Evolutionary conservation across 2,888 invertebrate species (phyloP), one percentile per base, ranked within the genome.

Genomic region (Caenorhabditis sp.): DNA sequence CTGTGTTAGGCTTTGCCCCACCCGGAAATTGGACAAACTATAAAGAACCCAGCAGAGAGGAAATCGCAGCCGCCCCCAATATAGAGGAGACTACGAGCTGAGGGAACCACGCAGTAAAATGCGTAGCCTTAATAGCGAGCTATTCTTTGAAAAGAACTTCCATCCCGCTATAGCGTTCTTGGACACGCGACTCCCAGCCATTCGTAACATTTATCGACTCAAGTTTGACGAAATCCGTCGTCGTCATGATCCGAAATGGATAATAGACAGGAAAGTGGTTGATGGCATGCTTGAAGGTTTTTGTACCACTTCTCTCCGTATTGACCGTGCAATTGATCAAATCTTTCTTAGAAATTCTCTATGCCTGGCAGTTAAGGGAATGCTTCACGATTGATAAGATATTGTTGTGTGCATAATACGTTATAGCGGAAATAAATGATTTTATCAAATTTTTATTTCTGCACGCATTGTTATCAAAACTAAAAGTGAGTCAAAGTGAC

Each of bases 131-230:
- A 64, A 83, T 58, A 83, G 80, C 68, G 8, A 18, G 1, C 47
- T 13, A 2, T 71, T 80, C 11, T 71, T 70, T n/a, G 83, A 83
- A 64, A 32, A 83, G 5, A 83, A 76, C 55, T 32, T 83, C 6
- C 15, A 22, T 76, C 20, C 76, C 18, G 83, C 18, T 24, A 76
- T 83, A 18, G 70, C 64, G 15, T 83, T 69, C 61, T 71, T 83
- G 58, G 83, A 83, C 70, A 71, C 62, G 68, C 76, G 83, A 18
- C 60, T 76, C 32, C 83, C 80, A 18, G 18, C 56, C n/a, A 70
- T 83, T 61, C 83, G 83, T 11, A 58, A 15, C 20, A 76, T 71
- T 60, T 80, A 50, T 67, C 47, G 65, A 40, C 56, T 40, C 24
- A 60, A 35, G 61, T 83, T 83, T 72, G 37, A 37, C 56, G 68